phyloP scores from a whole-genome alignment of 2,797 vertebrate genomes.

The Pipistrellus nathusii region DNA sequence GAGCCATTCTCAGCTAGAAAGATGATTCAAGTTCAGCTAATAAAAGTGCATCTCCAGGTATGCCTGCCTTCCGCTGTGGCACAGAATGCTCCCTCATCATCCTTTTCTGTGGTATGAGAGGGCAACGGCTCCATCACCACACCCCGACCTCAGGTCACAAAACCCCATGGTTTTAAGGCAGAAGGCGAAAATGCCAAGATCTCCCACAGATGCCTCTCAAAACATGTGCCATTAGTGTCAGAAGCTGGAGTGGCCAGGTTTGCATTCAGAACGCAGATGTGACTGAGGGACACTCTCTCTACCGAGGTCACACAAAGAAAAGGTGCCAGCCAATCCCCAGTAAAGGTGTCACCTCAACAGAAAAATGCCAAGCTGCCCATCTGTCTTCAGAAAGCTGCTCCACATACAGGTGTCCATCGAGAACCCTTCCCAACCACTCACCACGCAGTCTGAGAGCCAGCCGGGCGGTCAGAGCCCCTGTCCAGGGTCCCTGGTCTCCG shows the following conservation, averaged over 20 bases:
- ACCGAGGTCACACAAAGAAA: neutral
- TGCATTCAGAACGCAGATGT: neutral
- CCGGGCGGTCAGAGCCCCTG: fast-evolving
- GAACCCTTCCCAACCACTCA: neutral
- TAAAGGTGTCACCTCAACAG: neutral
- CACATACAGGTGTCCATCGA: neutral
- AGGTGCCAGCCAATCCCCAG: neutral
- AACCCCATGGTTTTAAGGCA: neutral
- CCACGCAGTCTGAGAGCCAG: neutral
- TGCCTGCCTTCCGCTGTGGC: neutral
- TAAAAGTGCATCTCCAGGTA: neutral
- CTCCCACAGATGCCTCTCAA: neutral
- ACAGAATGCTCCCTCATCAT: neutral
- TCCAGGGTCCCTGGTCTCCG: neutral
- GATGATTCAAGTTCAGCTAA: neutral
- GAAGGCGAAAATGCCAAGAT: neutral
- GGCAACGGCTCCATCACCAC: neutral
- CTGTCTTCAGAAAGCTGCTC: neutral
- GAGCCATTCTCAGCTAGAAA: neutral
- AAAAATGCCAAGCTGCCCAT: neutral
- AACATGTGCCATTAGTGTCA: neutral
- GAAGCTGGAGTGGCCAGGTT: neutral
- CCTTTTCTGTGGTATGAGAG: neutral
- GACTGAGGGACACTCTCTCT: neutral
- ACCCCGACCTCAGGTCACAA: neutral